Base-by-base conservation (phyloP, 2,888 invertebrate genomes). In the Coecobrya sp. region DNA sequence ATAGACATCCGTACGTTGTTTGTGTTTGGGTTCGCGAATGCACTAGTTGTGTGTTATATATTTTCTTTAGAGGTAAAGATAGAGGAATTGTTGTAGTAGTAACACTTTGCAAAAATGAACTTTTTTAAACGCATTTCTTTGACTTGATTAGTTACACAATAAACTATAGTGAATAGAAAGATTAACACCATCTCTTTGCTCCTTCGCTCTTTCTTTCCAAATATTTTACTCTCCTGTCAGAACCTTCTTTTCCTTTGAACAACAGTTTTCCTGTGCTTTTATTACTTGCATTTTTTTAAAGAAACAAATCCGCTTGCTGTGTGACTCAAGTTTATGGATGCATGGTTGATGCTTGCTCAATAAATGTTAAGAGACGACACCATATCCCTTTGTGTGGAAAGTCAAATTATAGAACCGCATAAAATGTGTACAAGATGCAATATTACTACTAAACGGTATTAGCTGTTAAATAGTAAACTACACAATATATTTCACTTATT, bases 191-290 rank as follows among this genome's bases (percentile, higher is more conserved):
- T 73, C 73, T 42, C 36, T 73, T 22, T 7, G 36, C 36, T 36
- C 36, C 36, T 36, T 36, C 36, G 7, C 36, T 36, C 36, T 36
- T 36, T 36, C 36, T n/a, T 10, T 73, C 45, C 73, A 73, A 73
- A 73, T 73, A 73, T 73, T 73, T 73, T 73, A 73, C 65, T 65
- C 36, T 73, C 73, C 73, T 73, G 73, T 73, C 73, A 73, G 45
- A 73, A 10, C 16, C 36, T 45, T 73, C 19, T 8, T 45, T n/a
- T n/a, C n/a, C n/a, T 65, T n/a, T 7, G 22, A 73, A 73, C 73
- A 73, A 73, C 73, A n/a, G 42, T 19, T 36, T 73, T 73, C 73
- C 73, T 73, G 73, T 68, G 27, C 79, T 86, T 87, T 87, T 87
- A 87, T 87, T 62, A 25, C 73, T 30, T 22, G 62, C 25, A 68